Conservation (phyloP, 1,140 invertebrate genomes). For the Anastrepha obliqua region DNA sequence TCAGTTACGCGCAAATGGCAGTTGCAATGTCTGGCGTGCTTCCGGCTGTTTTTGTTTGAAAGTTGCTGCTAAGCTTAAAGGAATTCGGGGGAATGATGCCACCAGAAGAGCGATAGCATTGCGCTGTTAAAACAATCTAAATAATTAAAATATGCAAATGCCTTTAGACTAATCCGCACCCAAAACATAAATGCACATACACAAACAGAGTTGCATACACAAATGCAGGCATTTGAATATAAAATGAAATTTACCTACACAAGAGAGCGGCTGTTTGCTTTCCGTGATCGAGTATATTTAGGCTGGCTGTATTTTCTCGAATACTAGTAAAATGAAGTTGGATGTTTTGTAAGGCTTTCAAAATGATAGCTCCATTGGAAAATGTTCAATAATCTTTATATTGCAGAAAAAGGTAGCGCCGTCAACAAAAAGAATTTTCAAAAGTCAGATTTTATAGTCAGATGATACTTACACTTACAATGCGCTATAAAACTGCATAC, state of each 20-base stretch:
- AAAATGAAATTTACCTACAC: neutral
- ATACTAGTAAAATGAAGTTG: no score
- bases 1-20: neutral
- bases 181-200: neutral
- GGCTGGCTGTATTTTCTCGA: no score
- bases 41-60: slow-evolving; percentile 48
- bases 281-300: no score
- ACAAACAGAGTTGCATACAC: neutral
- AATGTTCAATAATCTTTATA: no score
- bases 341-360: no score
- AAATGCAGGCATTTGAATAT: slow-evolving; percentile 20
- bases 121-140: slow-evolving; percentile 52
- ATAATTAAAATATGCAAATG: slow-evolving; percentile 58
- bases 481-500: no score
- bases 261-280: neutral
- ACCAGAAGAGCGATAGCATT: neutral
- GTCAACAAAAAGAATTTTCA: no score
- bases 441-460: no score
- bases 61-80: neutral
- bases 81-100: neutral
- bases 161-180: slow-evolving; percentile 52
- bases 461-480: no score
- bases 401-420: no score
- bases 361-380: no score
- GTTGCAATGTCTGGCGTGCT: slow-evolving; percentile 46